phyloP scores from a whole-genome alignment of 2,888 invertebrate species.

The Scelioninae gen. 2 region DNA sequence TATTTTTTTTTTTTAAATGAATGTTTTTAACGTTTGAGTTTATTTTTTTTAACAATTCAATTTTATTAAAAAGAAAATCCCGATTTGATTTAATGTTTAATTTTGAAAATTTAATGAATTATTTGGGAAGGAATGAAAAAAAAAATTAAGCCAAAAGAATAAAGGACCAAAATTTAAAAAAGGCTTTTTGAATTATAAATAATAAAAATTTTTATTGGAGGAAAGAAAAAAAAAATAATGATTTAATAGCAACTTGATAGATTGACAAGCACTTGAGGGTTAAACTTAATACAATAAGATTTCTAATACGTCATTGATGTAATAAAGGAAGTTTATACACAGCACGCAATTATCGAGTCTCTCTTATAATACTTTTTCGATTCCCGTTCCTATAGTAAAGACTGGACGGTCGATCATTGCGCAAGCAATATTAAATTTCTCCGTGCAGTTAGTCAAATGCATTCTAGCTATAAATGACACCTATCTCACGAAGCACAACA shows the following conservation, averaged over 20 bases:
- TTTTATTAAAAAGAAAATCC: no score
- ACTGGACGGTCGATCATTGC: slow-evolving; percentile 39
- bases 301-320: slow-evolving; percentile 46
- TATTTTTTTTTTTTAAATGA: no score
- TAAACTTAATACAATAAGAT: slow-evolving; percentile 37
- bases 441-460: slow-evolving; percentile 43
- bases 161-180: no score
- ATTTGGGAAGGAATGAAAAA: no score
- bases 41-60: no score
- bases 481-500: slow-evolving; percentile 62
- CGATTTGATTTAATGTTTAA: no score
- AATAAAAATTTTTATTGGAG: background rate
- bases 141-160: no score
- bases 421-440: slow-evolving; percentile 51
- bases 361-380: slow-evolving; percentile 36
- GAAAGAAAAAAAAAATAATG: slow-evolving; percentile 2
- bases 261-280: slow-evolving; percentile 31
- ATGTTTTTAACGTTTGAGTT: no score
- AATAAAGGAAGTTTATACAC: slow-evolving; percentile 44
- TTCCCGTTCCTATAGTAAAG: slow-evolving; percentile 28
- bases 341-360: slow-evolving; percentile 40
- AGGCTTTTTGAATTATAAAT: no score
- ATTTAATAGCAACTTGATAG: slow-evolving; percentile 24
- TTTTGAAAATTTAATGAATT: no score
- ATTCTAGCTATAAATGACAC: slow-evolving; percentile 65